These are phyloP conservation scores for Anastatus disparis DNA, from an alignment of 1,140 invertebrate species.

Conservation along the genomic window DNA sequence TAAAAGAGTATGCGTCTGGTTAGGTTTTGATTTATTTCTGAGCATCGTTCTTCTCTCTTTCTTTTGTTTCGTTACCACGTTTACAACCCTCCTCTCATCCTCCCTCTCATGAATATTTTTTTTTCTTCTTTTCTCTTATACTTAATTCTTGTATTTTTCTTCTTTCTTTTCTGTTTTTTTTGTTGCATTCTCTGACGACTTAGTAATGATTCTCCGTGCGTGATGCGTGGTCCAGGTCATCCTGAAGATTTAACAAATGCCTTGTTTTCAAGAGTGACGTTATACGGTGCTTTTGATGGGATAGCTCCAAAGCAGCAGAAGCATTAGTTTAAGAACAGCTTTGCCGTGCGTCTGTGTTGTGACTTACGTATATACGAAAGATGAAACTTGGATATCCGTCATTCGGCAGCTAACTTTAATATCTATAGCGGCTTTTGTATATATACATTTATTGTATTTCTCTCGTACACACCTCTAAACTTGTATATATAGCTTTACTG, in stretches of 20 bases:
- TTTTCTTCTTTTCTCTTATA: too few species aligned
- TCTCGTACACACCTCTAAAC: too few species aligned
- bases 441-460: too few species aligned
- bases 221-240: background rate
- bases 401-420: background rate
- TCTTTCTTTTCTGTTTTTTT: background rate
- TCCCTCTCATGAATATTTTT: background rate
- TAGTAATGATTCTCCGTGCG: background rate
- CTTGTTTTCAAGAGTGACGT: conserved; percentile 38
- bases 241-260: conserved; percentile 46
- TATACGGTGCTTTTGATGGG: conserved; percentile 11
- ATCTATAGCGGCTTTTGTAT: too few species aligned
- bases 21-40: conserved; percentile 51
- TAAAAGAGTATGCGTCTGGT: conserved; percentile 40
- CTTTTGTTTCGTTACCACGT: background rate
- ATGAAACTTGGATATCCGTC: conserved; percentile 18
- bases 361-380: background rate
- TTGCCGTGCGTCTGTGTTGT: background rate
- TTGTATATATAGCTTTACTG: too few species aligned
- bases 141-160: background rate
- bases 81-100: background rate
- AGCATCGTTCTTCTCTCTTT: conserved; percentile 36
- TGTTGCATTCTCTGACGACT: background rate
- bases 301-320: too few species aligned
- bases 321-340: background rate